Conservation (phyloP, 2,888 invertebrate genomes). For the Nomada ruficornis region DNA sequence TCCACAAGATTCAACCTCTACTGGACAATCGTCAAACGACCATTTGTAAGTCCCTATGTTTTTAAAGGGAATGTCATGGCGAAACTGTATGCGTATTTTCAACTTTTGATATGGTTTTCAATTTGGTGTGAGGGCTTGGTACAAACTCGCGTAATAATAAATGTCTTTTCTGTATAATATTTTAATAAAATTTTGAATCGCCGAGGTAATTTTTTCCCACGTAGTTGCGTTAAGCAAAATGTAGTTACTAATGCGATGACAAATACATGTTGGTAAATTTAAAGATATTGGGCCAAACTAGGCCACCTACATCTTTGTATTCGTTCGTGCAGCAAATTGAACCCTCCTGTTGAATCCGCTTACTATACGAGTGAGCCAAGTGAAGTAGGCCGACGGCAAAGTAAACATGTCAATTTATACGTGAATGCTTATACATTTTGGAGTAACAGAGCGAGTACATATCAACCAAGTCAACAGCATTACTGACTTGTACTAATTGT, state of each 20-base stretch:
- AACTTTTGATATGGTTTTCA: no score
- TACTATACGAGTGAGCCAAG: neutral
- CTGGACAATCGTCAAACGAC: no score
- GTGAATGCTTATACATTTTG: slow-evolving; percentile 4
- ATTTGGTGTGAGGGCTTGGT: no score
- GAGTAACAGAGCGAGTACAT: neutral
- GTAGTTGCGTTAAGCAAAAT: neutral
- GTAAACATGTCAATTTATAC: slow-evolving; percentile 40
- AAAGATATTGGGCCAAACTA: slow-evolving; percentile 10
- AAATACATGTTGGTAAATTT: slow-evolving; percentile 19
- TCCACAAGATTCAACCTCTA: no score
- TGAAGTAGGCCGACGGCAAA: slow-evolving; percentile 30
- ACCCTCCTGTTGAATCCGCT: slow-evolving; percentile 46
- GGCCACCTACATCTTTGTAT: slow-evolving; percentile 24
- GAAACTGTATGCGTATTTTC: no score
- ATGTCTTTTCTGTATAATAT: no score
- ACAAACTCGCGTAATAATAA: no score
- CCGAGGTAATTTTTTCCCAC: no score
- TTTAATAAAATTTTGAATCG: no score
- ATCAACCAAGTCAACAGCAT: neutral
- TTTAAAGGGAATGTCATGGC: no score
- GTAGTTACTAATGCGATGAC: neutral
- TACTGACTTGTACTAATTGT: neutral
- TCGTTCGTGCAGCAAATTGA: slow-evolving; percentile 31
- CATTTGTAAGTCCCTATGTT: no score